Evolutionary conservation across 2,113 vertebrate genomes (phyloP), one percentile per base, ranked within the genome.

Genomic region (Symphodus melops): DNA sequence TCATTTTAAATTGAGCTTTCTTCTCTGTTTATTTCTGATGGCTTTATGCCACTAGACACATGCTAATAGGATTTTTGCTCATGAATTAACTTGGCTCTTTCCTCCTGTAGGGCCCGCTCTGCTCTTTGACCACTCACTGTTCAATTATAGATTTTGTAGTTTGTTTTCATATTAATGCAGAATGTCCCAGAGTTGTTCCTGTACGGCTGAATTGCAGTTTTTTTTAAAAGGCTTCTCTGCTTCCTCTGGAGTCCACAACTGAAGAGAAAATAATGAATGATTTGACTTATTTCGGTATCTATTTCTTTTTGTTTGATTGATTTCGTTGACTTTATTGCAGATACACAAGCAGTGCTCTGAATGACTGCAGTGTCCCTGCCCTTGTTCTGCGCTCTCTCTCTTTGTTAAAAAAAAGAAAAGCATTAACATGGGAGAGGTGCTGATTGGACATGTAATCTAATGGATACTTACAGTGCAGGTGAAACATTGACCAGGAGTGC

Each of bases 1-100:
- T 88, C 71, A 81, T 87, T 91, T 86, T 72, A 87, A 84, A 87
- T 76, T 65, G 66, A 83, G 69, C 74, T 73, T 86, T 86, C 75
- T 85, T 87, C 79, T 78, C 71, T 91, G 82, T 92, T 92, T 93
- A 82, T 92, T 88, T 88, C 79, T 81, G 77, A 89, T 86, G 86
- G 88, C 86, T 91, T 90, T 85, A 76, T 89, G 90, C 88, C 82
- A 88, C 90, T 75, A 89, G 88, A 91, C 85, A 90, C 77, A 81
- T 83, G 74, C 82, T 93, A 92, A 93, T 90, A 88, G 86, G 89
- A 92, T 92, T 92, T 92, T 83, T 87, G 82, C 87, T 85, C 82
- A 79, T 90, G 90, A 92, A 92, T 92, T 83, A 90, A 86, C 86
- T 85, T 48, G 56, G 67, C 78, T 85, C 80, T 87, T 81, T 88